Conservation (phyloP, 2,797 vertebrate genomes). For the Crocodylus rhombifer region DNA sequence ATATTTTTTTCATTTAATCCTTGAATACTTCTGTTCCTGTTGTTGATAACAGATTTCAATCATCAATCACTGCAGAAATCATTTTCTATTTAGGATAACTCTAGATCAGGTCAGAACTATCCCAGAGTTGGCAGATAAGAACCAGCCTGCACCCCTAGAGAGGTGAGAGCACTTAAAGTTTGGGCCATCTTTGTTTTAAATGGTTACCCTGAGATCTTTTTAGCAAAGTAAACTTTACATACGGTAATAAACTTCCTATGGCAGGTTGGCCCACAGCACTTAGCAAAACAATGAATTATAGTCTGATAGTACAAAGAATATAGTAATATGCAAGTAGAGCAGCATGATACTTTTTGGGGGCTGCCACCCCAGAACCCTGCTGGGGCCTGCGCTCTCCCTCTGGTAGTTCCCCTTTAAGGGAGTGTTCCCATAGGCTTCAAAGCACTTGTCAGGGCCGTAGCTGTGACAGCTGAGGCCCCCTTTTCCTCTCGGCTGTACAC, state of each 20-base stretch:
- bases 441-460: too few species aligned
- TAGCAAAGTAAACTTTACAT: not conserved
- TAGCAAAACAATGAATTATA: not conserved
- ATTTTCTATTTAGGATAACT: conserved; percentile 28
- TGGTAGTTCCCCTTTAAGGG: too few species aligned
- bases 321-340: not conserved
- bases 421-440: too few species aligned
- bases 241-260: accelerated
- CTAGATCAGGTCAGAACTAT: not conserved
- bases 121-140: not conserved
- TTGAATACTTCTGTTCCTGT: conserved; percentile 31
- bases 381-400: too few species aligned
- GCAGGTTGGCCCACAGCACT: accelerated
- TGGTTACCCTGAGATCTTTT: not conserved
- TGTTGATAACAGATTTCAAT: conserved; percentile 5
- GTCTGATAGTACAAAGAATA: not conserved
- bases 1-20: conserved; percentile 43
- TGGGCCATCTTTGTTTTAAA: not conserved
- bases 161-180: not conserved
- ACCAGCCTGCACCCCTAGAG: not conserved
- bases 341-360: not conserved
- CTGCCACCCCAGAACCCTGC: too few species aligned
- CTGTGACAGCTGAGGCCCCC: too few species aligned
- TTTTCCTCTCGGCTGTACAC: too few species aligned
- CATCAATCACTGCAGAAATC: not conserved